These are phyloP conservation scores for Diadromus collaris DNA, from an alignment of 2,888 invertebrate genomes.

Conservation along the genomic window DNA sequence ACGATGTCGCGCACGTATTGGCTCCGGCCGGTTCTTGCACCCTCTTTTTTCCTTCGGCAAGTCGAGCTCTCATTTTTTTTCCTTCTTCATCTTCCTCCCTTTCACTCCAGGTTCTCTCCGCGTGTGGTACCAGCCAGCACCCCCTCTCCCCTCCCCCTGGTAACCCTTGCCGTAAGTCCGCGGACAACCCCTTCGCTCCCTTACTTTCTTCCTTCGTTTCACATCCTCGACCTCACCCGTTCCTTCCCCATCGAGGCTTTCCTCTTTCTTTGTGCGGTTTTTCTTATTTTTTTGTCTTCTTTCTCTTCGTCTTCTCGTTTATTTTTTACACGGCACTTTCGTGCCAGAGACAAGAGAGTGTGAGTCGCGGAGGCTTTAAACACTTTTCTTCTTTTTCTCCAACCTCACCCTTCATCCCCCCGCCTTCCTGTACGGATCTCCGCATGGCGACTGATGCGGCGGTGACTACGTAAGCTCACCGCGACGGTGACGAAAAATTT, in stretches of 20 bases:
- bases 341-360: slow-evolving; percentile 22
- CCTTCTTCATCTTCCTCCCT: slow-evolving; percentile 7
- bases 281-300: not conserved
- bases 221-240: slow-evolving; percentile 32
- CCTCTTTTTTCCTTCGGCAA: slow-evolving; percentile 48
- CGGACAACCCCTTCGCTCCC: slow-evolving; percentile 12
- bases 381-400: slow-evolving; percentile 45
- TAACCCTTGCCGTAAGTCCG: slow-evolving; percentile 33
- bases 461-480: slow-evolving; percentile 50
- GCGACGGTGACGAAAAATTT: slow-evolving; percentile 67
- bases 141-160: slow-evolving; percentile 25
- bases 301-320: slow-evolving; percentile 13
- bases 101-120: slow-evolving; percentile 30
- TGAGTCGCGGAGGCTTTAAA: slow-evolving; percentile 40
- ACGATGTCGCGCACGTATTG: slow-evolving; percentile 73
- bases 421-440: slow-evolving; percentile 26
- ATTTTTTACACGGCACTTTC: slow-evolving; percentile 24
- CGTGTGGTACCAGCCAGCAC: slow-evolving; percentile 15
- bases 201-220: slow-evolving; percentile 32
- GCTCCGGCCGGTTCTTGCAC: slow-evolving; percentile 55
- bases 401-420: slow-evolving; percentile 34
- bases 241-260: not conserved
- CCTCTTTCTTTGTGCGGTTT: slow-evolving; percentile 16
- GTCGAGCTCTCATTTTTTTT: slow-evolving; percentile 30
- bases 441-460: slow-evolving; percentile 32